These are phyloP conservation scores for Propsilocerus akamusi DNA, from an alignment of 1,140 invertebrate genomes.

Conservation along the genomic window DNA sequence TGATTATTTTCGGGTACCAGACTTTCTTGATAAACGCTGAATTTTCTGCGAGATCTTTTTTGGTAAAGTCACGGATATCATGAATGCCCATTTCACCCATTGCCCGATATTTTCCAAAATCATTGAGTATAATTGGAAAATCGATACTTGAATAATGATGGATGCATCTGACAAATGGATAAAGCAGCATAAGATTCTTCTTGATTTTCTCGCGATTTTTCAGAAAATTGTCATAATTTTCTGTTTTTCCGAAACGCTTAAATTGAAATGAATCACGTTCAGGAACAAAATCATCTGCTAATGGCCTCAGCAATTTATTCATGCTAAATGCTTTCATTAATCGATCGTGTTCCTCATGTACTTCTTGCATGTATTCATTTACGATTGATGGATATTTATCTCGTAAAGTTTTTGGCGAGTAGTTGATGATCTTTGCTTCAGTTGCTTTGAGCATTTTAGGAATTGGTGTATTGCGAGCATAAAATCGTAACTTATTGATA, in stretches of 20 bases:
- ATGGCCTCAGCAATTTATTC: constrained; percentile 18
- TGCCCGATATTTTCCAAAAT: constrained; percentile 29
- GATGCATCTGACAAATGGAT: constrained; percentile 38
- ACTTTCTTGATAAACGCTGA: constrained; percentile 17
- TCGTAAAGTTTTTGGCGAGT: constrained; percentile 15
- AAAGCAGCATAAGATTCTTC: constrained; percentile 33
- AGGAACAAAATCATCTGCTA: constrained; percentile 6
- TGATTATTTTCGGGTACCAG: constrained; percentile 25
- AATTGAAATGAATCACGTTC: constrained; percentile 11
- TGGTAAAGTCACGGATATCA: constrained; percentile 25
- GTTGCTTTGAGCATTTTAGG: constrained; percentile 20
- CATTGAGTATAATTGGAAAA: constrained; percentile 32
- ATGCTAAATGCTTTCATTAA: constrained; percentile 22
- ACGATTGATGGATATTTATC: constrained; percentile 18
- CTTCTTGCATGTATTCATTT: constrained; percentile 18
- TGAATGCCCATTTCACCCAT: constrained; percentile 24
- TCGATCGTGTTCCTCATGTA: constrained; percentile 18
- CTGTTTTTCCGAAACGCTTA: constrained; percentile 28
- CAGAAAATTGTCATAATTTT: constrained; percentile 34
- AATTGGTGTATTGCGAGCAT: constrained; percentile 19
- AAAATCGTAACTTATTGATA: constrained; percentile 17
- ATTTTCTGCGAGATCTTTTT: constrained; percentile 24
- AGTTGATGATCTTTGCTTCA: constrained; percentile 19
- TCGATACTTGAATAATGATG: constrained; percentile 30
- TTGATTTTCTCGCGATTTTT: constrained; percentile 31